phyloP scores from a whole-genome alignment of 2,888 invertebrate genomes.

The Dryocosmus kuriphilus region DNA sequence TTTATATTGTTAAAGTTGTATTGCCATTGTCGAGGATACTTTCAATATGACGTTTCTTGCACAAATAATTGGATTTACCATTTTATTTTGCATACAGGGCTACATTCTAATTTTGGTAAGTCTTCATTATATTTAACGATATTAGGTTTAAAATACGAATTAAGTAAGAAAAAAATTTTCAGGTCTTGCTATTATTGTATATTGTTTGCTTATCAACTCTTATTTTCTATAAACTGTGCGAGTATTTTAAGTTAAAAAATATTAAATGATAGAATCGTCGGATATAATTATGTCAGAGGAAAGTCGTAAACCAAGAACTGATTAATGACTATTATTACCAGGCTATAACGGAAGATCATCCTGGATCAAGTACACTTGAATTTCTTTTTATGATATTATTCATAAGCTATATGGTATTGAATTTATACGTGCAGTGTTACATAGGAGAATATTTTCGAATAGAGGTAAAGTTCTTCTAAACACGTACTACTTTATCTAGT shows the following conservation, averaged over 20 bases:
- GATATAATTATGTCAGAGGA: too few relatives aligned
- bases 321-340: neutral
- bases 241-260: too few relatives aligned
- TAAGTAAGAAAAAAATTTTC: too few relatives aligned
- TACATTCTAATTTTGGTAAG: conserved; percentile 13
- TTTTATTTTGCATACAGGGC: neutral
- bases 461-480: conserved; percentile 27
- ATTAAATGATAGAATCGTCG: too few relatives aligned
- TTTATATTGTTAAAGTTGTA: neutral
- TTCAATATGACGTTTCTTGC: neutral
- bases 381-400: conserved; percentile 42
- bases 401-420: conserved; percentile 41
- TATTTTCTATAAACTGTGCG: too few relatives aligned
- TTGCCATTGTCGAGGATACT: neutral
- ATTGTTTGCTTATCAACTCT: too few relatives aligned
- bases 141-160: neutral
- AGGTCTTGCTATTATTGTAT: too few relatives aligned
- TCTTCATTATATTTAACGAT: neutral
- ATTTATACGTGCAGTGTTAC: conserved; percentile 49
- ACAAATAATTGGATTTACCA: neutral
- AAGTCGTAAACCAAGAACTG: too few relatives aligned
- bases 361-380: neutral
- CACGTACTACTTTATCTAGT: too few relatives aligned
- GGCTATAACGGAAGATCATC: neutral
- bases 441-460: conserved; percentile 44